A percentile compares a stretch with the other conserved stretches of the same genome.
These are phyloP conservation scores for Phoeniculus purpureus DNA, from an alignment of 2,797 vertebrate species.

Conservation along the genomic window DNA sequence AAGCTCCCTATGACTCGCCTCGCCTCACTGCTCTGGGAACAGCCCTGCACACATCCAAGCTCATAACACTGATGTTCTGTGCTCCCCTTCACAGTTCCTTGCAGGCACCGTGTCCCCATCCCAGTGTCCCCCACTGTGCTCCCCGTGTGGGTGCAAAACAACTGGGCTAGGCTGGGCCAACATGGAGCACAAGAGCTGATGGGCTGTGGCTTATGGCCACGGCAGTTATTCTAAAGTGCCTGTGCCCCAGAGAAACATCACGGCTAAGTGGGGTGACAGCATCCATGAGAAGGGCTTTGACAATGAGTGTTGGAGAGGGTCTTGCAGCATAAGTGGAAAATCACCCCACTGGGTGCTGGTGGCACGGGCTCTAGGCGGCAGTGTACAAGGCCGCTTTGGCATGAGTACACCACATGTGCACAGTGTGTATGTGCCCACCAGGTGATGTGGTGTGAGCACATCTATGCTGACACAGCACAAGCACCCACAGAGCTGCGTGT, in stretches of 20 bases:
- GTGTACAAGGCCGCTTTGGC: rapidly evolving
- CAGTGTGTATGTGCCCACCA: rapidly evolving
- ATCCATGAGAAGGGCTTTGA: not conserved
- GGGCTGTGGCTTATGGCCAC: not conserved
- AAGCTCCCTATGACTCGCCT: not conserved
- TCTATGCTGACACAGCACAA: rapidly evolving
- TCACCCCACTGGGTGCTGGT: rapidly evolving
- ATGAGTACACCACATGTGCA: rapidly evolving
- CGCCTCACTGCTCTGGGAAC: rapidly evolving
- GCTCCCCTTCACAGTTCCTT: not conserved
- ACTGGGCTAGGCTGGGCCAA: not conserved
- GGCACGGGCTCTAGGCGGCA: not conserved
- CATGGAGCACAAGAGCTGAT: too few relatives aligned
- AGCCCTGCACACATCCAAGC: not conserved
- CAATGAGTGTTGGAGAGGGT: rapidly evolving
- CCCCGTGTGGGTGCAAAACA: rapidly evolving
- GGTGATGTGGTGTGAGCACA: not conserved
- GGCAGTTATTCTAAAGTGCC: not conserved
- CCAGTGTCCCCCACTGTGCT: rapidly evolving
- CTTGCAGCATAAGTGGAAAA: not conserved
- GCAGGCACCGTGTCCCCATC: not conserved
- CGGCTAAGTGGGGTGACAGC: not conserved
- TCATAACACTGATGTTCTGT: not conserved
- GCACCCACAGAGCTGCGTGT: rapidly evolving
- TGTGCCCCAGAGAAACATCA: not conserved